Conservation (phyloP, 2,797 vertebrate species). For the Cuculus canorus region DNA sequence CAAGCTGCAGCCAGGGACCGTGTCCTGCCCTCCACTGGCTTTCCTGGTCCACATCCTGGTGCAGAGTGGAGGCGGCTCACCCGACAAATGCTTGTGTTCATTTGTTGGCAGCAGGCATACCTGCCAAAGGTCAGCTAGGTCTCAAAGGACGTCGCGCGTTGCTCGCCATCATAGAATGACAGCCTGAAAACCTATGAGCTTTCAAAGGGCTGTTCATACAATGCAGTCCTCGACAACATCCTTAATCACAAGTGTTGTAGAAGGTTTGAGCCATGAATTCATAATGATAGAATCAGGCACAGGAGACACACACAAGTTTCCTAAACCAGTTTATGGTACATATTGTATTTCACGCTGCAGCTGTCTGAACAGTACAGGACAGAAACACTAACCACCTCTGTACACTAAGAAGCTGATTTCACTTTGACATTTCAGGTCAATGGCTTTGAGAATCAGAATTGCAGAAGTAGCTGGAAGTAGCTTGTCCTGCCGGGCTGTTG, state of each 20-base stretch:
- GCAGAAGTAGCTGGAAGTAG: background rate
- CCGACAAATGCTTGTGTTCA: fast-evolving
- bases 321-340: background rate
- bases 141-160: background rate
- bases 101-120: background rate
- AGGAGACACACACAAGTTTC: background rate
- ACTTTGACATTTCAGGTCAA: background rate
- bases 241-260: background rate
- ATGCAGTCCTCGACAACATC: background rate
- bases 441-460: background rate
- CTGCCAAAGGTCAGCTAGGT: background rate
- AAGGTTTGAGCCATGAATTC: background rate
- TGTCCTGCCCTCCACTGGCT: background rate
- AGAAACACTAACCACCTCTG: background rate
- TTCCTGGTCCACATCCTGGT: background rate
- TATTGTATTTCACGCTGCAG: background rate
- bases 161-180: background rate
- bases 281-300: background rate
- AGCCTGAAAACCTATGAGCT: fast-evolving
- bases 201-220: background rate
- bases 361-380: fast-evolving
- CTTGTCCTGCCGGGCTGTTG: background rate
- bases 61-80: background rate
- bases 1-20: background rate
- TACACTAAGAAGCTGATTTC: background rate